Evolutionary conservation across 2,888 invertebrate genomes (phyloP).

Genomic region (Mimas tiliae): DNA sequence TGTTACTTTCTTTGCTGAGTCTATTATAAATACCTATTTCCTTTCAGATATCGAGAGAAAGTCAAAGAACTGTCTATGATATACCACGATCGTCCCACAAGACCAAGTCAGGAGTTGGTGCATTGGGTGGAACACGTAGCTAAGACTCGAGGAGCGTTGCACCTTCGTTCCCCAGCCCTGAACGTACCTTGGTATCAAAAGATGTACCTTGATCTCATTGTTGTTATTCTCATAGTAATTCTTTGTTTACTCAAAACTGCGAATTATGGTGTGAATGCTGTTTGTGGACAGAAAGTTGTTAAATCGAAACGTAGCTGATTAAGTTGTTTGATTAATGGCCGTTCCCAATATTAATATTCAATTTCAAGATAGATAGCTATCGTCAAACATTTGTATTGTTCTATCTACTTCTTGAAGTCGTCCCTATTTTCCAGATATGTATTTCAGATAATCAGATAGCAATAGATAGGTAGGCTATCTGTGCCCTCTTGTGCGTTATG

Average conservation of each 20-base stretch:
- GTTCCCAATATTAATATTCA: too few species aligned
- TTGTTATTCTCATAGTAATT: constrained; percentile 23
- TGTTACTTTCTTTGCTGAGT: background rate
- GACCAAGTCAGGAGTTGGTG: constrained; percentile 52
- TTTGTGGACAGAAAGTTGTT: background rate
- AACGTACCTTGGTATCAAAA: constrained; percentile 57
- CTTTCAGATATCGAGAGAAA: constrained; percentile 52
- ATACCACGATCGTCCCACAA: constrained; percentile 55
- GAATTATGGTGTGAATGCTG: background rate
- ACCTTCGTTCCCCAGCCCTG: constrained; percentile 57
- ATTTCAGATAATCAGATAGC: too few species aligned
- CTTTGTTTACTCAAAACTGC: background rate
- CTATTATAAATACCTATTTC: too few species aligned
- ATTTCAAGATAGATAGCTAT: too few species aligned
- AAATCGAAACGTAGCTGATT: constrained; percentile 1
- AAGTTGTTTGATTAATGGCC: too few species aligned
- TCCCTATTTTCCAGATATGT: too few species aligned
- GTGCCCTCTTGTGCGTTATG: too few species aligned
- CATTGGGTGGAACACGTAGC: constrained; percentile 65
- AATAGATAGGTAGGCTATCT: too few species aligned
- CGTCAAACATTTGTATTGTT: too few species aligned
- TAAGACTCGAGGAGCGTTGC: constrained; percentile 54
- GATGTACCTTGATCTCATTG: constrained; percentile 55
- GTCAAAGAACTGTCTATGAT: constrained; percentile 55
- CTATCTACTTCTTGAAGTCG: too few species aligned